Base-by-base conservation (phyloP, 2,888 invertebrate species). In the Drosophila emarginata region DNA sequence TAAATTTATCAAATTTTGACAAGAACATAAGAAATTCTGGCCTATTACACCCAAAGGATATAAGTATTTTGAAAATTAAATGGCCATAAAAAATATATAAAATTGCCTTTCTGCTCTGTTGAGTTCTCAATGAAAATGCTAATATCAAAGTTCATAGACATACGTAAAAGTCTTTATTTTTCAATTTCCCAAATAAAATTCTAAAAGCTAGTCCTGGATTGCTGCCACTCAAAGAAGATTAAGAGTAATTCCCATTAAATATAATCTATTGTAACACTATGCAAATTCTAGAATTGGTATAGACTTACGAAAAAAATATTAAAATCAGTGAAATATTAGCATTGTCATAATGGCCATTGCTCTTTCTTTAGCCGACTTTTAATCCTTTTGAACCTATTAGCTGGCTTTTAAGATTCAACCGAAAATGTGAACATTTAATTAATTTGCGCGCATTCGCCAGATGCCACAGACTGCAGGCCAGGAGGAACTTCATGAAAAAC, bases 1-100 rank as follows among this genome's bases (percentile, higher is more conserved):
- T 39, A 39, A 56, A 51, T 36, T 62, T 57, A 62, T 62, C 69
- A 37, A 62, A 67, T 32, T 21, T 36, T 56, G 61, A 14, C 45
- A 54, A 9, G 45, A 28, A 12, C 4, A 7, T 40, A 59, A 66
- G 23, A 66, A 56, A 50, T 66, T 59, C 51, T 59, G 26, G 26
- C 59, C 52, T 23, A 39, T 62, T 62, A 15, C 14, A 26, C 50
- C 32, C 12, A 12, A 36, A 36, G 14, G 11, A 36, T 36, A 18
- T 3, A 6, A 18, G 36, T 36, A 52, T 54, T 54, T 54, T 36
- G 4, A 45, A 45, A 45, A 45, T 45, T 54, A 18, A 18, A 36
- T 18, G 54, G 18, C 18, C 26, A 52, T 26, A 26, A 51, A 51
- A 18, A 14, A 52, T 26, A 26, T 26, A 52, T 14, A n/a, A 52